phyloP scores from a whole-genome alignment of 2,888 invertebrate genomes.

The Cheilosia soror region DNA sequence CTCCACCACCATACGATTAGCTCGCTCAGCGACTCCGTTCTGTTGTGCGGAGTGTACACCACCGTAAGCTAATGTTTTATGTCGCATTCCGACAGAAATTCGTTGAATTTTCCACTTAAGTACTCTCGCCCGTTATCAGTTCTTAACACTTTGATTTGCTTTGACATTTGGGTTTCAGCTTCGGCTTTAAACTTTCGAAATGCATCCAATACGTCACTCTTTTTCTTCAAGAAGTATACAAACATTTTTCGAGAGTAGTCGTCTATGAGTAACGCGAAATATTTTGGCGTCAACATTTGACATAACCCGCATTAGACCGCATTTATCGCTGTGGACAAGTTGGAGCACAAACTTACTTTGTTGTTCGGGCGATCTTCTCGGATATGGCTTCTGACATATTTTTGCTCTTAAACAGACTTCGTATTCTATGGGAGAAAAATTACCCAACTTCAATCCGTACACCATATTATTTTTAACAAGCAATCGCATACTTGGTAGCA shows the following conservation, averaged over 20 bases:
- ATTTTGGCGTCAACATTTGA: slow-evolving; percentile 64
- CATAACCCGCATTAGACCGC: slow-evolving; percentile 51
- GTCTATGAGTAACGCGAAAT: slow-evolving; percentile 69
- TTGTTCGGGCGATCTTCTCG: not conserved
- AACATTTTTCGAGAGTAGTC: slow-evolving; percentile 48
- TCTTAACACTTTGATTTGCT: slow-evolving; percentile 23
- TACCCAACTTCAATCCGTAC: slow-evolving; percentile 21
- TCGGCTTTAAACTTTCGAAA: slow-evolving; percentile 11
- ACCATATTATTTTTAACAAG: slow-evolving; percentile 33
- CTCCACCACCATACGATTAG: too few species aligned
- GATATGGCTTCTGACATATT: not conserved
- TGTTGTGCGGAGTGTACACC: too few species aligned
- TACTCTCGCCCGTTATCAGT: slow-evolving; percentile 28
- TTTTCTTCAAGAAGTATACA: slow-evolving; percentile 37
- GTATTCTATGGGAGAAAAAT: not conserved
- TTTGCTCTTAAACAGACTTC: slow-evolving; percentile 8
- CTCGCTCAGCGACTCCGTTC: too few species aligned
- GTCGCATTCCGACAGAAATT: slow-evolving; percentile 6
- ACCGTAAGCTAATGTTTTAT: slow-evolving; percentile 1
- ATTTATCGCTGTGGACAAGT: slow-evolving; percentile 66
- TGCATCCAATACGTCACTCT: slow-evolving; percentile 16
- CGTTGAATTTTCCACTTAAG: slow-evolving; percentile 15
- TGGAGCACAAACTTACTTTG: slow-evolving; percentile 36
- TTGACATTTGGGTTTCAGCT: slow-evolving; percentile 20
- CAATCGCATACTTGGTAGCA: too few species aligned